Percentiles rank a stretch among this genome's conserved stretches.
Conservation (phyloP, 2,888 invertebrate species). For the Zygogramma bicolorata region DNA sequence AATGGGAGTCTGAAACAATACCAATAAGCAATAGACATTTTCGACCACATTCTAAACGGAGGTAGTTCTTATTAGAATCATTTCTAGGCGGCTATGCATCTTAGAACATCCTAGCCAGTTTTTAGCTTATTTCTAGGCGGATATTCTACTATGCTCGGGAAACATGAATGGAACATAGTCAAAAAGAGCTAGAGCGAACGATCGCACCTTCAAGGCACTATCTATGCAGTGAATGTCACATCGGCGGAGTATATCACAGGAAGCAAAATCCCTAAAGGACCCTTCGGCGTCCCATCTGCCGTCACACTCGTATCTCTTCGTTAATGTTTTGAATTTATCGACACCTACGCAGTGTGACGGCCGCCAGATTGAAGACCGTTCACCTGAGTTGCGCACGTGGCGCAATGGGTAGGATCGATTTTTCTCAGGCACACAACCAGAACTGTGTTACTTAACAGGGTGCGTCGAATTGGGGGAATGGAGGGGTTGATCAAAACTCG, state of each 20-base stretch:
- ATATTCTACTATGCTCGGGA: too few relatives aligned
- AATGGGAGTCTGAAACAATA: too few relatives aligned
- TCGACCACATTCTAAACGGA: too few relatives aligned
- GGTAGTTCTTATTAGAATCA: too few relatives aligned
- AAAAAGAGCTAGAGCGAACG: neutral
- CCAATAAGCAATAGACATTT: too few relatives aligned
- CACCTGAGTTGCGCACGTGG: constrained; percentile 35
- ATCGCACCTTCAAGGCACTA: neutral
- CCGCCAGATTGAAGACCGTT: constrained; percentile 32
- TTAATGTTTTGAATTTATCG: neutral
- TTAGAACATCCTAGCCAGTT: too few relatives aligned
- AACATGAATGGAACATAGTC: too few relatives aligned
- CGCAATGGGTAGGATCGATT: constrained; percentile 27
- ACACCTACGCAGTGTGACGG: constrained; percentile 25
- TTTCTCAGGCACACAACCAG: constrained; percentile 14
- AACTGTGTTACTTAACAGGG: constrained; percentile 15
- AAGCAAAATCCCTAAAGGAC: neutral
- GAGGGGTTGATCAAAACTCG: too few relatives aligned
- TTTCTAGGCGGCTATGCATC: too few relatives aligned
- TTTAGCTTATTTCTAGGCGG: too few relatives aligned
- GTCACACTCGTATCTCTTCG: neutral
- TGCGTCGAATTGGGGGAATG: neutral
- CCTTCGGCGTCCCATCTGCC: neutral
- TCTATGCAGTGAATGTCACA: neutral
- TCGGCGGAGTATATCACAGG: neutral